Conservation (phyloP, 2,888 invertebrate species). For the Amphipoea lucens region DNA sequence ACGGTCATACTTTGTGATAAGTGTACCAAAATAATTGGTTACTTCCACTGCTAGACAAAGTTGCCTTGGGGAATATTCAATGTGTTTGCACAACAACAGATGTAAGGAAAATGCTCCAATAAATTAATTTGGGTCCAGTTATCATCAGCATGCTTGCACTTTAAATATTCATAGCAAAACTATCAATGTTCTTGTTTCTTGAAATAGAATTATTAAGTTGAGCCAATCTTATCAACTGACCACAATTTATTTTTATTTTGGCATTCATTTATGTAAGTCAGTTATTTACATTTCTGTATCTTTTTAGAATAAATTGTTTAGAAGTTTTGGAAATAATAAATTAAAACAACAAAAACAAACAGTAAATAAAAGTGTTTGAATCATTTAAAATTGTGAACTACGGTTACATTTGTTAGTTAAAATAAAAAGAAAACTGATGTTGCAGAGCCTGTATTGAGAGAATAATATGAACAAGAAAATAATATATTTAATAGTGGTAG, state of each 20-base stretch:
- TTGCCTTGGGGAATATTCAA: slow-evolving; percentile 38
- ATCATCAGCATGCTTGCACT: background rate
- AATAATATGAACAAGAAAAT: background rate
- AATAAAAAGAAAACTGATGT: background rate
- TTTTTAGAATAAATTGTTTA: background rate
- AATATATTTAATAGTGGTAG: background rate
- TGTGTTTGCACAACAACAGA: background rate
- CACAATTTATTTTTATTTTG: background rate
- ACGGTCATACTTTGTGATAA: slow-evolving; percentile 55
- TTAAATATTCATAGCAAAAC: background rate
- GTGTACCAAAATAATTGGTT: slow-evolving; percentile 51
- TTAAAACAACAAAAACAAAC: background rate
- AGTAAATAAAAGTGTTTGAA: background rate
- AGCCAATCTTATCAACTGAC: background rate
- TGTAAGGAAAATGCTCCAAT: background rate
- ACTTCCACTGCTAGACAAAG: slow-evolving; percentile 40
- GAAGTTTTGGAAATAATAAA: background rate
- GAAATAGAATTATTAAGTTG: background rate
- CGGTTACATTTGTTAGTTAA: background rate
- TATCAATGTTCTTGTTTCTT: background rate
- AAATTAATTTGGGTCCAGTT: slow-evolving; percentile 9
- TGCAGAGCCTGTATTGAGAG: no score
- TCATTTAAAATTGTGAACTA: background rate
- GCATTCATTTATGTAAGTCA: background rate
- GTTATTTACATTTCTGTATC: background rate